A percentile compares a stretch with the other conserved stretches of the same genome.
These are phyloP conservation scores for Conger conger DNA, from an alignment of 2,113 vertebrate genomes.

Conservation along the genomic window DNA sequence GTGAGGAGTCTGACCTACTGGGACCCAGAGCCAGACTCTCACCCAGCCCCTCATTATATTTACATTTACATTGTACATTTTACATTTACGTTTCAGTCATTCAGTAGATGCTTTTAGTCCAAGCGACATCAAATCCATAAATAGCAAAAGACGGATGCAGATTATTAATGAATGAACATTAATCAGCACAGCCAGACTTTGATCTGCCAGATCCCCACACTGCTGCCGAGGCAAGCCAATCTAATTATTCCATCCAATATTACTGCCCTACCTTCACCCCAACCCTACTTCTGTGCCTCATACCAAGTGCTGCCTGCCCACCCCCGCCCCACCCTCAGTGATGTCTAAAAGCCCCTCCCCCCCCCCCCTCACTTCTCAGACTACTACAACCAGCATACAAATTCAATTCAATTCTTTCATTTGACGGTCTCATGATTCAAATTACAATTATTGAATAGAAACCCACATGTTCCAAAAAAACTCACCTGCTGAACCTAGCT, in stretches of 20 bases:
- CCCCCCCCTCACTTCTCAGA: slow-evolving; percentile 59
- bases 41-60: slow-evolving; percentile 56
- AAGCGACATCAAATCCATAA: too few relatives aligned
- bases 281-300: neutral
- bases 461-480: neutral
- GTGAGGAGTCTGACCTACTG: neutral
- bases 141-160: too few relatives aligned
- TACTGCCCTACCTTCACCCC: slow-evolving; percentile 57
- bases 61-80: too few relatives aligned
- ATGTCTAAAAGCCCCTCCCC: slow-evolving; percentile 59
- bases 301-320: too few relatives aligned
- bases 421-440: slow-evolving; percentile 51
- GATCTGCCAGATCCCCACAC: slow-evolving; percentile 91
- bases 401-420: slow-evolving; percentile 68
- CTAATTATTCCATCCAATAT: slow-evolving; percentile 98
- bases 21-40: slow-evolving; percentile 40
- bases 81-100: too few relatives aligned
- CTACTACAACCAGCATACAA: slow-evolving; percentile 70
- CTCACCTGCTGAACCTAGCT: neutral
- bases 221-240: slow-evolving; percentile 93
- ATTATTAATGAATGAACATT: too few relatives aligned
- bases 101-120: too few relatives aligned
- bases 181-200: slow-evolving; percentile 78
- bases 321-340: slow-evolving; percentile 44
- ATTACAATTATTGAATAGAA: neutral